Evolutionary conservation across 2,113 vertebrate species (phyloP), one percentile per base, ranked within the genome.

Genomic region (Bos taurus): DNA sequence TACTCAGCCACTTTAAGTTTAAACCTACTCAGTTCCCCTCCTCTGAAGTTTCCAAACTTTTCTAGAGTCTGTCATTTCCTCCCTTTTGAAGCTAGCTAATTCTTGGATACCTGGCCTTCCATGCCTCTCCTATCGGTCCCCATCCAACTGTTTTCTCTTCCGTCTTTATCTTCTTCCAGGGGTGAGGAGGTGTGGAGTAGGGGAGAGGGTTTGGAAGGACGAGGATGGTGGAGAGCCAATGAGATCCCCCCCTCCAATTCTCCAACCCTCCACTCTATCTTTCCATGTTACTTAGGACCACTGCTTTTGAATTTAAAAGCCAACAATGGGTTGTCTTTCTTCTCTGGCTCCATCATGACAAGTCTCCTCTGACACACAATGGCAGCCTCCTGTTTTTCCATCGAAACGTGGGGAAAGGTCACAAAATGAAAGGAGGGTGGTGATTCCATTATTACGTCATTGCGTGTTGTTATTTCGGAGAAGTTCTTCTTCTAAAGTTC

Each of bases 221-320:
- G 26, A 26, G 11, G 19, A 25, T 2, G 50, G 3, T 40, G 46
- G 33, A 43, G 6, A 28, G 15, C 17, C 46, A 67, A 28, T 36
- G 30, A 60, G 54, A 56, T 40, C 3, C 4, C 19, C 9, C 2
- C 19, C 50, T 1, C 4, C 30, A 12, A n/a, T 25, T 60, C 78
- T 46, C 23, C n/a, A 48, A 12, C 36, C 40, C 64, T 74, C 16
- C 17, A 17, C 33, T n/a, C 23, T 36, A 0, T 56, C 36, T 14
- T 48, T 50, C 52, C 26, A 3, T 23, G 60, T 14, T 93, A 56
- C 7, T 1, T 28, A 57, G 54, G 71, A 21, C 43, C 7, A 12
- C 3, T 11, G 81, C 71, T 97, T 92, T 40, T 48, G 91, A 23
- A 64, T 93, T 84, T 85, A 57, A 88, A 86, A 90, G 81, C 5